These are phyloP conservation scores for Acronicta leporina DNA, from an alignment of 2,888 invertebrate genomes.

Conservation along the genomic window DNA sequence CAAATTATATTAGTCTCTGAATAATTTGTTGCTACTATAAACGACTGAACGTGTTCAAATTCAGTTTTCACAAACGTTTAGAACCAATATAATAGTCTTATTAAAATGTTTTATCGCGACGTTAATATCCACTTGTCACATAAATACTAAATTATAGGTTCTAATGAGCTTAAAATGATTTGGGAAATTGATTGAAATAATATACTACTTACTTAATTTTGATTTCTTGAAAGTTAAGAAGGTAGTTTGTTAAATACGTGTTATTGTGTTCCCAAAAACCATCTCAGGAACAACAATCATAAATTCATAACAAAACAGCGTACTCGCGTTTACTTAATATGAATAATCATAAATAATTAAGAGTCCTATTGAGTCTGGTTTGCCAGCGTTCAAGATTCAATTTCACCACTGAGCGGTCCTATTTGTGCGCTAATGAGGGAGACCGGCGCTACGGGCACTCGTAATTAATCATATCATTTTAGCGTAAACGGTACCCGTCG, in stretches of 20 bases:
- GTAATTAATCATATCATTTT: slow-evolving; percentile 89
- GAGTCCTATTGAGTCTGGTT: slow-evolving; percentile 77
- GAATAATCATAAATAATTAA: slow-evolving; percentile 84
- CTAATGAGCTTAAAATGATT: slow-evolving; percentile 25
- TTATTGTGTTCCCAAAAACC: slow-evolving; percentile 18
- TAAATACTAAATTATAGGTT: slow-evolving; percentile 18
- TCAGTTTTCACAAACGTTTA: background rate
- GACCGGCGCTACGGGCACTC: slow-evolving; percentile 68
- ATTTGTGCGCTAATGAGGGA: slow-evolving; percentile 87
- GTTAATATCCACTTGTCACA: slow-evolving; percentile 10
- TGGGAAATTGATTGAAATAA: background rate
- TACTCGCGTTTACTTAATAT: slow-evolving; percentile 64
- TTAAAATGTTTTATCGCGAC: slow-evolving; percentile 34
- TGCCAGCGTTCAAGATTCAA: slow-evolving; percentile 80
- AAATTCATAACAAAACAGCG: slow-evolving; percentile 50
- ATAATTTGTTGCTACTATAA: slow-evolving; percentile 66
- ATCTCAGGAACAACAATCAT: slow-evolving; percentile 25
- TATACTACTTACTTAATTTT: background rate
- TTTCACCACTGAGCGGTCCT: slow-evolving; percentile 86
- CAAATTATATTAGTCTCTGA: slow-evolving; percentile 82
- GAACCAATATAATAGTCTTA: slow-evolving; percentile 11
- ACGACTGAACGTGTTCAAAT: slow-evolving; percentile 32
- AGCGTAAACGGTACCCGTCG: slow-evolving; percentile 82
- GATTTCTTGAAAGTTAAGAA: background rate
- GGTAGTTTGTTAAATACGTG: background rate